Conservation (phyloP, 2,113 vertebrate species). For the Hassar affinis region DNA sequence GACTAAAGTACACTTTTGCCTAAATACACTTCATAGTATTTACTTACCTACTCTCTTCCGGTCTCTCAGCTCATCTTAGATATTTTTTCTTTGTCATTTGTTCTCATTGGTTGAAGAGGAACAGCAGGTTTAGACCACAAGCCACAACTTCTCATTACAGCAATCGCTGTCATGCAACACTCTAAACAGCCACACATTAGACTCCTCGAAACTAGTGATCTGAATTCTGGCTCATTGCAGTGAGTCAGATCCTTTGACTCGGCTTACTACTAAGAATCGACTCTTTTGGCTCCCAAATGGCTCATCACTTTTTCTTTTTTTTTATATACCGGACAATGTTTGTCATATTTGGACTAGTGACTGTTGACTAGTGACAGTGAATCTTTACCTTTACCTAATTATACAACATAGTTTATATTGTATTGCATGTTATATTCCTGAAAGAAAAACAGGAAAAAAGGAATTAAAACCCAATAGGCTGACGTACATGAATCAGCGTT, state of each 20-base stretch:
- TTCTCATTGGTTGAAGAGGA: neutral
- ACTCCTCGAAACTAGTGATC: neutral
- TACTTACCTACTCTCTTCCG: neutral
- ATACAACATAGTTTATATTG: no score
- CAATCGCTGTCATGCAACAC: neutral
- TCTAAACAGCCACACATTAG: neutral
- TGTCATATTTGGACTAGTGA: neutral
- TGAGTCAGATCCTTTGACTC: neutral
- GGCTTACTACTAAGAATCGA: neutral
- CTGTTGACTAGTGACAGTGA: no score
- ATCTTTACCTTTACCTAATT: no score
- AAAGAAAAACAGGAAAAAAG: neutral
- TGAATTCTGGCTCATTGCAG: neutral
- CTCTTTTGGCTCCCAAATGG: neutral
- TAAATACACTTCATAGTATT: neutral
- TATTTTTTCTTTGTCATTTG: neutral
- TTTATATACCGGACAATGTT: neutral
- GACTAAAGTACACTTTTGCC: neutral
- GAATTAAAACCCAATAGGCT: neutral
- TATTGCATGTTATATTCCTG: neutral
- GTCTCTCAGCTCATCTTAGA: neutral
- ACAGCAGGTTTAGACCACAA: slow-evolving; percentile 28
- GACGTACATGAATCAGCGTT: neutral
- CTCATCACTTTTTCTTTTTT: neutral
- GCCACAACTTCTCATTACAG: slow-evolving; percentile 14